phyloP scores from a whole-genome alignment of 2,797 vertebrate species.

The Aulostomus chinensis region DNA sequence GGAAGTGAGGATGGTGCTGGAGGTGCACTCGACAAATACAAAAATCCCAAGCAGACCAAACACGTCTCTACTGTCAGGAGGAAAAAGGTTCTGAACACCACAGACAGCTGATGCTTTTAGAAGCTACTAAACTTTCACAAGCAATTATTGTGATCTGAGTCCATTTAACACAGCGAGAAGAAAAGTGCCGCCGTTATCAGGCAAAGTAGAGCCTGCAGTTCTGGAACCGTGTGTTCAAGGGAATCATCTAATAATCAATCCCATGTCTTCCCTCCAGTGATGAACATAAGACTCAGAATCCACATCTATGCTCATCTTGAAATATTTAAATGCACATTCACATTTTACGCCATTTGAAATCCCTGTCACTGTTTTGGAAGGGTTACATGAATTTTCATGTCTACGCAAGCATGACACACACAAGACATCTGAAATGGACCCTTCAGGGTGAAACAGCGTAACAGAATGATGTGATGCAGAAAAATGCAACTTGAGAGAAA shows the following conservation, averaged over 20 bases:
- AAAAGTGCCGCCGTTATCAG: not conserved
- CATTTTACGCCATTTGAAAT: conserved; percentile 3
- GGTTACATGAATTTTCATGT: conserved; percentile 18
- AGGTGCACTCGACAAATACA: not conserved
- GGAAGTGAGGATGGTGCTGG: not conserved
- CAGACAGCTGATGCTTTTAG: no score
- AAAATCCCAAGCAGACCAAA: not conserved
- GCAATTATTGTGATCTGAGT: no score
- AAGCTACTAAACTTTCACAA: no score
- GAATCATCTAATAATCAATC: not conserved
- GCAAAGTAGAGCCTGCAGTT: not conserved
- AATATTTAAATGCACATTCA: conserved; percentile 14
- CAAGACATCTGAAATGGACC: conserved; percentile 16
- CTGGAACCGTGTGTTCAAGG: no score
- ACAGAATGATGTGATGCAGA: conserved; percentile 11
- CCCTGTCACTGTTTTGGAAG: conserved; percentile 1
- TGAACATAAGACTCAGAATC: no score
- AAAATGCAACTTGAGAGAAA: conserved; percentile 13
- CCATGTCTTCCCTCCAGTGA: no score
- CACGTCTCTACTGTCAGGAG: not conserved
- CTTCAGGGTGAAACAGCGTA: conserved; percentile 19
- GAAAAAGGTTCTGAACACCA: not conserved
- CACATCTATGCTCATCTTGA: no score
- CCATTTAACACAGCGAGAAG: no score
- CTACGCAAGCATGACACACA: conserved; percentile 16